A percentile compares a stretch with the other conserved stretches of the same genome.
Evolutionary conservation across 37 sponge, comb jelly and placozoan genomes (phyloP).

Genomic region (Eunapius fragilis): DNA sequence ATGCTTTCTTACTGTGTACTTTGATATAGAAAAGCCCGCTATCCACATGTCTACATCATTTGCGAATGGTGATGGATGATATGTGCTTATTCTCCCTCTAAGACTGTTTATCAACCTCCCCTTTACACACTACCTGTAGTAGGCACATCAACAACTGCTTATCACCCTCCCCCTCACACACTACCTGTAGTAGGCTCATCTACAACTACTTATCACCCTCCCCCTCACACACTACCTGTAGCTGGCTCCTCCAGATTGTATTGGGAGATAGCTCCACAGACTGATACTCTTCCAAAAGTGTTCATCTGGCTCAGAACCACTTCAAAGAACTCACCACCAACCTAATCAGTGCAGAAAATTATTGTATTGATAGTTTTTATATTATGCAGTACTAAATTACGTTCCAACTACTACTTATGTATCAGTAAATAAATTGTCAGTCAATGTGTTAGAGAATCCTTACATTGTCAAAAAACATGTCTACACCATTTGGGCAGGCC

Average conservation of each 20-base stretch:
- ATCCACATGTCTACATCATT: no score
- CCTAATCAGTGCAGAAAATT: slow-evolving; percentile 37
- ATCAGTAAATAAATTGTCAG: no score
- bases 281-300: slow-evolving; percentile 65
- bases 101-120: neutral
- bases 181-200: no score
- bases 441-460: neutral
- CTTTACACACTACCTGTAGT: slow-evolving; percentile 5
- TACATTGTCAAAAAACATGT: slow-evolving; percentile 93
- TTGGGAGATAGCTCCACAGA: slow-evolving; percentile 80
- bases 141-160: no score
- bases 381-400: no score
- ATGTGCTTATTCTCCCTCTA: no score
- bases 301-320: slow-evolving; percentile 75
- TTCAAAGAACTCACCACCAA: slow-evolving; percentile 87
- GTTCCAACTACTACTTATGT: no score
- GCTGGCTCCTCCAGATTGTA: slow-evolving; percentile 67
- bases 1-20: no score
- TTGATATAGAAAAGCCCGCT: no score
- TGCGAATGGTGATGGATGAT: no score
- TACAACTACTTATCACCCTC: neutral
- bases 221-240: slow-evolving; percentile 9
- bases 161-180: no score
- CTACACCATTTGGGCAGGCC: slow-evolving; percentile 86
- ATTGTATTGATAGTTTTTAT: no score